Evolutionary conservation across 2,888 invertebrate species (phyloP).

Genomic region (Scotopteryx bipunctaria): DNA sequence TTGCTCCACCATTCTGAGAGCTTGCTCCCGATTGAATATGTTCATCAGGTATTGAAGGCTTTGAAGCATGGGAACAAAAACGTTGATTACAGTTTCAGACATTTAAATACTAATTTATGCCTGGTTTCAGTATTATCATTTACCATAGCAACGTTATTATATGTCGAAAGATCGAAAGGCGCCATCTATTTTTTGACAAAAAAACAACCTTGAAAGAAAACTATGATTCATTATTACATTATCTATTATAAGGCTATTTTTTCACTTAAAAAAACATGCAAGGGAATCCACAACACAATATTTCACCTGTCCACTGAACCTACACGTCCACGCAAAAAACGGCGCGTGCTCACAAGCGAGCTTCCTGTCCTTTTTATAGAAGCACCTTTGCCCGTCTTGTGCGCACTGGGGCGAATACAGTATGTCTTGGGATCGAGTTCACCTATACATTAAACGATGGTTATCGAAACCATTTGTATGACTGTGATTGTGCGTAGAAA

Average conservation of each 20-base stretch:
- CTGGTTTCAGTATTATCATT: no score
- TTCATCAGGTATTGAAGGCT: constrained; percentile 9
- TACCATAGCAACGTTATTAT: no score
- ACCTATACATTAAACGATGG: neutral
- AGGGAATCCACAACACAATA: constrained; percentile 20
- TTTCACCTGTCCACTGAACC: constrained; percentile 23
- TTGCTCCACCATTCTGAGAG: neutral
- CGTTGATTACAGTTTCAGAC: constrained; percentile 1
- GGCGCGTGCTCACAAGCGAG: constrained; percentile 59
- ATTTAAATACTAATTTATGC: no score
- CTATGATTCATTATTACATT: no score
- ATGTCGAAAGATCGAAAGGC: no score
- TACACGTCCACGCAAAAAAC: constrained; percentile 44
- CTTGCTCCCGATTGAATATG: constrained; percentile 3
- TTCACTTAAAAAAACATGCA: constrained; percentile 16
- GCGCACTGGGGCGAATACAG: constrained; percentile 43
- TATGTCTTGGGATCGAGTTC: constrained; percentile 1
- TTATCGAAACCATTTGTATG: neutral
- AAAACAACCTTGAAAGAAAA: no score
- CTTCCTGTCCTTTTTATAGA: constrained; percentile 55
- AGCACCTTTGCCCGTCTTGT: constrained; percentile 52
- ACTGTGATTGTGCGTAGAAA: no score
- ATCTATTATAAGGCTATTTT: no score
- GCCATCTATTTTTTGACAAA: no score
- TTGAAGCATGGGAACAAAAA: constrained; percentile 4